phyloP scores from a whole-genome alignment of 2,113 vertebrate species.

The Elanoides forficatus region DNA sequence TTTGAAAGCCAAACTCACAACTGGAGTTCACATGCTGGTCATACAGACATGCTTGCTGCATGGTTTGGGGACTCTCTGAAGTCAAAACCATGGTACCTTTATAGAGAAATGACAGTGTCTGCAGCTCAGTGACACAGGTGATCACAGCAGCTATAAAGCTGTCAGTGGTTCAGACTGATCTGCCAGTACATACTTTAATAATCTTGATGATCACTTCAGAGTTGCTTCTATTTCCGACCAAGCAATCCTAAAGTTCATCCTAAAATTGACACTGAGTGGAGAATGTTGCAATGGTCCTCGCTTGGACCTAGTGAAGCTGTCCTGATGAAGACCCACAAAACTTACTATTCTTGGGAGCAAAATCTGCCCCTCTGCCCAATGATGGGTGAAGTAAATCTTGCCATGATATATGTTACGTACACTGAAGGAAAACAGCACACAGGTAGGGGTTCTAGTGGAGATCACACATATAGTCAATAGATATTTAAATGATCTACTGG shows the following conservation, averaged over 20 bases:
- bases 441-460: background rate
- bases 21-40: background rate
- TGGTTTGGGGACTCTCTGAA: background rate
- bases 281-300: background rate
- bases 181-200: background rate
- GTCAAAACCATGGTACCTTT: background rate
- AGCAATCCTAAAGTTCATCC: background rate
- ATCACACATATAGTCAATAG: background rate
- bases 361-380: background rate
- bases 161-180: background rate
- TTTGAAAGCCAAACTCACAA: background rate
- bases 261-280: background rate
- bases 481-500: background rate
- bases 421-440: background rate
- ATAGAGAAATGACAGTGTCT: background rate
- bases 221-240: background rate
- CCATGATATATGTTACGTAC: background rate
- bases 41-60: background rate
- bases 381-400: background rate
- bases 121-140: background rate
- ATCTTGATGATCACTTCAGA: background rate
- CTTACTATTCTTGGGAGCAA: background rate
- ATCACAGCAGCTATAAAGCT: conserved; percentile 11
- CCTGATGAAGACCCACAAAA: background rate
- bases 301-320: background rate